A percentile compares a stretch with the other conserved stretches of the same genome.
Evolutionary conservation across 2,888 invertebrate species (phyloP).

Genomic region (Ellobium chinense): DNA sequence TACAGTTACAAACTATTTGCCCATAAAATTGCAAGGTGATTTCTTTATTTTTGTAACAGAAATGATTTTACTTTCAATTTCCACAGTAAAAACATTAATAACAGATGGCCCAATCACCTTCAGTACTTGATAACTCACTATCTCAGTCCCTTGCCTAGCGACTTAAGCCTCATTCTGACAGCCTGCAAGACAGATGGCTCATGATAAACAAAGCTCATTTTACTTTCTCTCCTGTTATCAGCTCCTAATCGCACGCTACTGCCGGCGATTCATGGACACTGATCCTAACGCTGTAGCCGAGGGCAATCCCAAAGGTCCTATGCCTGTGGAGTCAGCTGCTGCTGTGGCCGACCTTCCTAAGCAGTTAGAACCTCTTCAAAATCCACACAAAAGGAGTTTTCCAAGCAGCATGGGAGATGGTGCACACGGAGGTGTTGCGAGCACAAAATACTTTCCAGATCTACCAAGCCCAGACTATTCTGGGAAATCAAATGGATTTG

Average conservation of each 20-base stretch:
- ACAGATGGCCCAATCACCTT: too few species aligned
- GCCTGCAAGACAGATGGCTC: too few species aligned
- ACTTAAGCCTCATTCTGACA: too few species aligned
- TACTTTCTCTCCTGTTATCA: background rate
- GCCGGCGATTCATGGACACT: slow-evolving; percentile 49
- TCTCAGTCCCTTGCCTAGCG: too few species aligned
- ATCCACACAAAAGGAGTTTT: background rate
- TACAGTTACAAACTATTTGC: too few species aligned
- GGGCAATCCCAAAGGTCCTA: slow-evolving; percentile 24
- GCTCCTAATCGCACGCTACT: slow-evolving; percentile 51
- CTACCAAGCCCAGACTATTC: background rate
- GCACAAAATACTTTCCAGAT: slow-evolving; percentile 19
- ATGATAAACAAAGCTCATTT: too few species aligned
- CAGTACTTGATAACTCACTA: too few species aligned
- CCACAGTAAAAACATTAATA: too few species aligned
- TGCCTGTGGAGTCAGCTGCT: slow-evolving; percentile 35
- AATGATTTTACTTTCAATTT: too few species aligned
- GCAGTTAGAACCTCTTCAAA: background rate
- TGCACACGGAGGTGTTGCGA: background rate
- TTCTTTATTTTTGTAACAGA: too few species aligned
- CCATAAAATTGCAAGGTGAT: too few species aligned
- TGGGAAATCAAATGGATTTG: background rate
- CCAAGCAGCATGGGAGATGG: background rate
- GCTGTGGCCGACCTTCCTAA: background rate
- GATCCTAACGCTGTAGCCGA: background rate